These are phyloP conservation scores for Onychostruthus taczanowskii DNA, from an alignment of 2,113 vertebrate species.

Conservation along the genomic window DNA sequence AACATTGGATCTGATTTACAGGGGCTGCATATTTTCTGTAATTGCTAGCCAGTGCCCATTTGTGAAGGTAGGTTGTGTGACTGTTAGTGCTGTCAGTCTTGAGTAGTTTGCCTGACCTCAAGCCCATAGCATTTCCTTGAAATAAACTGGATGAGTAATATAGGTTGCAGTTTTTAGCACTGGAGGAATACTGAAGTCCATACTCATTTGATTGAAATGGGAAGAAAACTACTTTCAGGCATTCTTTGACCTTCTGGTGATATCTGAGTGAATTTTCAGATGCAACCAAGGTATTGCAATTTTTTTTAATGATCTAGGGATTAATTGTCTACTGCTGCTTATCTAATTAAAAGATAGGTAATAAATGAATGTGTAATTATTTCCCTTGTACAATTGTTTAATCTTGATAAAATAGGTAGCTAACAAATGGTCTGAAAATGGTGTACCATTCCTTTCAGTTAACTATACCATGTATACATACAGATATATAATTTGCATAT, in stretches of 20 bases:
- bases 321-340: neutral
- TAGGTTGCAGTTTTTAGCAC: neutral
- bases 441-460: neutral
- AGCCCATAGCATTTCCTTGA: neutral
- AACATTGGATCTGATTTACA: neutral
- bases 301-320: neutral
- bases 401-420: neutral
- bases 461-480: neutral
- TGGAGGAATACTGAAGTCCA: constrained; percentile 3
- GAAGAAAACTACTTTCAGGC: constrained; percentile 28
- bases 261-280: neutral
- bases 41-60: neutral
- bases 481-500: neutral
- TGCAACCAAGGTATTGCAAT: neutral
- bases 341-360: neutral
- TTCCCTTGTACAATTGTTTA: neutral
- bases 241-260: constrained; percentile 3
- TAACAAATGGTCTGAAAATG: neutral
- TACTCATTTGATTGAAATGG: constrained; percentile 29
- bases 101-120: constrained; percentile 8
- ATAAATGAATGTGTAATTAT: neutral
- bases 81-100: neutral
- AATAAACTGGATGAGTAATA: constrained; percentile 22
- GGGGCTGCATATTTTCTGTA: neutral
- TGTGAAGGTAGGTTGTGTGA: neutral